These are phyloP conservation scores for Hypothenemus hampei DNA, from an alignment of 1,140 invertebrate genomes.

Conservation along the genomic window DNA sequence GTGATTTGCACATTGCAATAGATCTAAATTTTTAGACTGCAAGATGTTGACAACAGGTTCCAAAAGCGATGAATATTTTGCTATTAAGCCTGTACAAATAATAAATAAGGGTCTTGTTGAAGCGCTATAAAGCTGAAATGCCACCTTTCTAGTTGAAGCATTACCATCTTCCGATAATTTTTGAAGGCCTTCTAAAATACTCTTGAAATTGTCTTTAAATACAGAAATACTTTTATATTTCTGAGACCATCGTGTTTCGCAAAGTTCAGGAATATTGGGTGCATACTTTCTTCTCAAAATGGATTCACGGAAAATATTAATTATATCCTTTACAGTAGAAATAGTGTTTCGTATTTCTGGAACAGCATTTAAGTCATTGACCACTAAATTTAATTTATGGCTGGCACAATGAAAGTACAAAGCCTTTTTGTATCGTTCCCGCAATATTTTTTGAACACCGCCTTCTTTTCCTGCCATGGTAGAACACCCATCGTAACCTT, in stretches of 20 bases:
- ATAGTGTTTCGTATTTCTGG: slow-evolving; percentile 39
- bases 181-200: slow-evolving; percentile 31
- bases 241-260: slow-evolving; percentile 41
- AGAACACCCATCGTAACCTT: slow-evolving; percentile 39
- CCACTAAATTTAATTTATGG: slow-evolving; percentile 42
- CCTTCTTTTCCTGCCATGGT: slow-evolving; percentile 40
- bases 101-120: too few species aligned
- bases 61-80: too few species aligned
- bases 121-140: slow-evolving; percentile 37
- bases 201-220: slow-evolving; percentile 27
- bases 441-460: slow-evolving; percentile 39
- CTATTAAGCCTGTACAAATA: too few species aligned
- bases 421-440: slow-evolving; percentile 39
- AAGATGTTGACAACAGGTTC: too few species aligned
- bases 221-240: slow-evolving; percentile 41
- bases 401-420: slow-evolving; percentile 42
- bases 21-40: too few species aligned
- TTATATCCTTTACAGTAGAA: slow-evolving; percentile 38
- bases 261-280: slow-evolving; percentile 39
- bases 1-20: too few species aligned
- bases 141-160: slow-evolving; percentile 36
- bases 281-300: slow-evolving; percentile 37
- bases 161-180: slow-evolving; percentile 37
- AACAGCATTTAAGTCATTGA: slow-evolving; percentile 39
- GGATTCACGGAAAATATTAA: slow-evolving; percentile 41